Conservation (phyloP, 2,797 vertebrate species). For the Xiphophorus birchmanni region DNA sequence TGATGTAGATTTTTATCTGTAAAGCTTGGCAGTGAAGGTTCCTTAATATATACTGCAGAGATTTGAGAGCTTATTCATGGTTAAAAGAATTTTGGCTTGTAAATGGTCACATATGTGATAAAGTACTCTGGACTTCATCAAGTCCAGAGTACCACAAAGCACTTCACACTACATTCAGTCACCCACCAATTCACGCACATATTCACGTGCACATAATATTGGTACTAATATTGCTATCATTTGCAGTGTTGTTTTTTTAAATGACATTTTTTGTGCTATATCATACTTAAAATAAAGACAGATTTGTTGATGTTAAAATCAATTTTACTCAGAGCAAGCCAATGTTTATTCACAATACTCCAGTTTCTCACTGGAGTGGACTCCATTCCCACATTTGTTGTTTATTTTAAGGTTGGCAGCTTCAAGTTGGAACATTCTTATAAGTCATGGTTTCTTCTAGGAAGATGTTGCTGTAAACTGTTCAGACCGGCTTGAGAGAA, state of each 20-base stretch:
- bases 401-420: conserved; percentile 39
- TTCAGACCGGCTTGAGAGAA: conserved; percentile 43
- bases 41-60: background rate
- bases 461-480: conserved; percentile 52
- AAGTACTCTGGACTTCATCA: too few relatives aligned
- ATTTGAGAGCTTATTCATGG: background rate
- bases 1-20: conserved; percentile 15
- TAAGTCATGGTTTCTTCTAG: conserved; percentile 31
- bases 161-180: too few relatives aligned
- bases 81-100: background rate
- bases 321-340: background rate
- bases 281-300: background rate
- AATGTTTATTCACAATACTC: background rate
- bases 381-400: conserved; percentile 27
- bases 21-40: background rate
- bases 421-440: conserved; percentile 45
- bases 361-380: background rate
- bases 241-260: background rate
- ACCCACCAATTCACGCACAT: too few relatives aligned
- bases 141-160: too few relatives aligned
- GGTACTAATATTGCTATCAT: background rate
- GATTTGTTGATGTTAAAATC: background rate
- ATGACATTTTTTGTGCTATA: background rate
- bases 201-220: too few relatives aligned
- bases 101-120: too few relatives aligned